Base-by-base conservation (phyloP, 2,797 vertebrate species). In the Bovichtus variegatus region DNA sequence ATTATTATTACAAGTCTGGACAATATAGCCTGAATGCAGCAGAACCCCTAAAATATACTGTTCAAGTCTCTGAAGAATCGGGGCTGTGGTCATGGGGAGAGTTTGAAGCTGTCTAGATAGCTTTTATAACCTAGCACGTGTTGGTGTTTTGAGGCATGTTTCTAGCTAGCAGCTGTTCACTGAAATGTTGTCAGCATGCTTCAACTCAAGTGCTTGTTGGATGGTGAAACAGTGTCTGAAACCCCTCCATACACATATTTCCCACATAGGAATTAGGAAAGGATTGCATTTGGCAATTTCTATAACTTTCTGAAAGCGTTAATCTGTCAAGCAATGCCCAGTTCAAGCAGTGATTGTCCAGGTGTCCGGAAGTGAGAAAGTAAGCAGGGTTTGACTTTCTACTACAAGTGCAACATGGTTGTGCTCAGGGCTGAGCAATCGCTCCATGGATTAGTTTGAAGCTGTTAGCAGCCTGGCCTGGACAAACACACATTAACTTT, bases 61-160 rank as follows among this genome's bases (percentile, higher is more conserved):
- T 25, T 49, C 9, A n/a, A 43, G 31, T 36, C 21, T 38, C 15
- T 55, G 36, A 27, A 57, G 27, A 46, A 40, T 38, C 21, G 40
- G 53, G 23, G 8, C 41, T 50, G 36, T 51, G 72, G 44, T 41
- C 18, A 25, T n/a, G 49, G 54, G 43, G 23, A 49, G 27, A 27
- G 29, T 43, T 46, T 71, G 61, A 54, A 6, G 51, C 9, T 0
- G 8, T 59, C 47, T 29, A 15, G 7, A 55, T 18, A 5, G 21
- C 25, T 58, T 64, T 46, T 47, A 27, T 25, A 51, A 50, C 18
- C 18, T 16, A 47, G 68, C 47, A 54, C 55, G 23, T 77, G 50
- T 53, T 63, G 46, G 9, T 47, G 19, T 23, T 51, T 23, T 36
- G 54, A 3, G 6, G 21, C 60, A 25, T 43, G 18, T 58, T 44